Conservation (phyloP, 2,113 vertebrate genomes). For the Chaetorhynchus papuensis region DNA sequence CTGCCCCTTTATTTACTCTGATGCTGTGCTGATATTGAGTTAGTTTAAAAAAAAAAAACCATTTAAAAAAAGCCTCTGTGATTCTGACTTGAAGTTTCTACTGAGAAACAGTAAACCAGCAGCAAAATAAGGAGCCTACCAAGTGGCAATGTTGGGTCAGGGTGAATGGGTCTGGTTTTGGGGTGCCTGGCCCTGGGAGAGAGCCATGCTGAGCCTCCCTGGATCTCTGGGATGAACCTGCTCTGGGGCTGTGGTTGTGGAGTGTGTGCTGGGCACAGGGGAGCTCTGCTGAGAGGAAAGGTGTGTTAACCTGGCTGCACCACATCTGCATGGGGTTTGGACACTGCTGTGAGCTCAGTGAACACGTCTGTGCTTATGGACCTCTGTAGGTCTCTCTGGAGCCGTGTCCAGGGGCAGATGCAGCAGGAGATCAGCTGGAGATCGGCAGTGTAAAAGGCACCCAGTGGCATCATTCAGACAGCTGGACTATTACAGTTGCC, state of each 20-base stretch:
- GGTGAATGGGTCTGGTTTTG: neutral
- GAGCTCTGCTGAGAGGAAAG: neutral
- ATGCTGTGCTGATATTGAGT: neutral
- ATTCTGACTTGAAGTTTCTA: neutral
- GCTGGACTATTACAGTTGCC: neutral
- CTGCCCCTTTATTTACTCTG: neutral
- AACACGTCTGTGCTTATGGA: rapidly evolving
- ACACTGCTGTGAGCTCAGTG: neutral
- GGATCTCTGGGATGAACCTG: neutral
- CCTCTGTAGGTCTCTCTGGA: neutral
- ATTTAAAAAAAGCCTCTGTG: neutral
- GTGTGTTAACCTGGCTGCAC: neutral
- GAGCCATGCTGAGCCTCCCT: neutral
- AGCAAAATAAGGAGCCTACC: neutral
- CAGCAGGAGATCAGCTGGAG: neutral
- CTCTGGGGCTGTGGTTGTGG: neutral
- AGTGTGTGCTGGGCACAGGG: rapidly evolving
- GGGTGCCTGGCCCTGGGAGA: neutral
- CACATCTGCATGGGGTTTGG: neutral
- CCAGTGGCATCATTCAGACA: neutral
- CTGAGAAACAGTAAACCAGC: neutral
- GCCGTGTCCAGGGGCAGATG: neutral
- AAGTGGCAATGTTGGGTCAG: neutral
- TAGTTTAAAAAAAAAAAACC: neutral
- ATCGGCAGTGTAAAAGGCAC: neutral